Evolutionary conservation across 2,888 invertebrate species (phyloP).

Genomic region (Mesorhabditis spiculigera): DNA sequence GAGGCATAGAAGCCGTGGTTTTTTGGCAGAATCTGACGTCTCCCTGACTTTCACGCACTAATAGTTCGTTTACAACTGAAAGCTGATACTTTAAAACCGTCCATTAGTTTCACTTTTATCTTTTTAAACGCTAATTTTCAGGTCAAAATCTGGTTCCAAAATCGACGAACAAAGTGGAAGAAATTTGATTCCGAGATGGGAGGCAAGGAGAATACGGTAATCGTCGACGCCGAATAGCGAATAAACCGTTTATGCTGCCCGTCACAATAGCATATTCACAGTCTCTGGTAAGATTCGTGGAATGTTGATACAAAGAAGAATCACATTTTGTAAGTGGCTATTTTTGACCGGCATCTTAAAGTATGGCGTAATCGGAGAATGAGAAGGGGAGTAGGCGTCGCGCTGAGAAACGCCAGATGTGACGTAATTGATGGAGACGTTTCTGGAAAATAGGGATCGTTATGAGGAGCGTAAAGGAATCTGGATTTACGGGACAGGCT

Average conservation of each 20-base stretch:
- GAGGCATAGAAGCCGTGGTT: too few relatives aligned
- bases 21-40: too few relatives aligned
- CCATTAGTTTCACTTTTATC: too few relatives aligned
- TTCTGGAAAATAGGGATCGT: background rate
- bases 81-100: too few relatives aligned
- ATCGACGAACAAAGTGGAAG: constrained; percentile 95
- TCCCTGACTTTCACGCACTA: too few relatives aligned
- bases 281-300: too few relatives aligned
- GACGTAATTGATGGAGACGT: background rate
- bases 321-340: background rate
- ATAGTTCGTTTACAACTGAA: too few relatives aligned
- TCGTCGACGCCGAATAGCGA: background rate
- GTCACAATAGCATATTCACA: too few relatives aligned
- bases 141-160: constrained; percentile 95
- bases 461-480: background rate
- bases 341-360: background rate
- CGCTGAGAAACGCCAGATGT: background rate
- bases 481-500: too few relatives aligned
- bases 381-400: background rate
- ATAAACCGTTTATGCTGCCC: background rate
- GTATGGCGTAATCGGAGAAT: background rate
- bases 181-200: constrained; percentile 90
- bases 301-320: too few relatives aligned
- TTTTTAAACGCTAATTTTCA: constrained; percentile 14
- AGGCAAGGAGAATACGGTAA: background rate